Base-by-base conservation (phyloP, 2,888 invertebrate genomes). In the Dromius quadrimaculatus region DNA sequence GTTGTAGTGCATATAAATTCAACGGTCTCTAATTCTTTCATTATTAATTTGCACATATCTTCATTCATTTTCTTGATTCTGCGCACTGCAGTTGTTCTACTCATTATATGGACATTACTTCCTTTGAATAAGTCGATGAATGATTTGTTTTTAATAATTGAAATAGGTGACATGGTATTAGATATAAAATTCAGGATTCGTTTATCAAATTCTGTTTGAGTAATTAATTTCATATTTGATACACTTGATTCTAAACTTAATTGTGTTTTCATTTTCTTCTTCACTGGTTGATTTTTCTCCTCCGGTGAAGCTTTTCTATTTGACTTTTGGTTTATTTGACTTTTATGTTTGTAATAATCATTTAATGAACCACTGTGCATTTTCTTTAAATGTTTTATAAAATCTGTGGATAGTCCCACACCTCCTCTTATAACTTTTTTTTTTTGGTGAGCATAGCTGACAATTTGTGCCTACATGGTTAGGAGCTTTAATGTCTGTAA, bases 1-100 rank as follows among this genome's bases (percentile, higher is more conserved):
- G 71, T 71, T 34, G 73, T 73, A 15, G 71, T 75, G 62, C 75
- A 74, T 43, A 75, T 59, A 73, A 65, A 74, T 36, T 71, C 65
- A 71, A 72, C 73, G 9, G 5, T 43, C 13, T 43, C 3, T 2
- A 5, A 15, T 13, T 43, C 2, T 43, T 5, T 5, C 13, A 43
- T 43, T 17, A 43, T 5, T 4, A 8, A n/a, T 43, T 4, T 13
- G 13, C 13, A 2, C 43, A 43, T 43, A 1, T 4, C 43, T 2
- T 1, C 4, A 43, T 11, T 13, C 17, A 15, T 43, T 11, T 11
- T 8, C 3, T 8, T 28, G 8, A 28, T 28, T 28, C 28, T 3
- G 3, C 28, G 28, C 28, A 28, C 28, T 28, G 28, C 28, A 28
- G 28, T 28, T 28, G 28, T 28, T 28, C 28, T 28, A 8, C 28